phyloP scores from a whole-genome alignment of 2,113 vertebrate species.

The Indri indri region DNA sequence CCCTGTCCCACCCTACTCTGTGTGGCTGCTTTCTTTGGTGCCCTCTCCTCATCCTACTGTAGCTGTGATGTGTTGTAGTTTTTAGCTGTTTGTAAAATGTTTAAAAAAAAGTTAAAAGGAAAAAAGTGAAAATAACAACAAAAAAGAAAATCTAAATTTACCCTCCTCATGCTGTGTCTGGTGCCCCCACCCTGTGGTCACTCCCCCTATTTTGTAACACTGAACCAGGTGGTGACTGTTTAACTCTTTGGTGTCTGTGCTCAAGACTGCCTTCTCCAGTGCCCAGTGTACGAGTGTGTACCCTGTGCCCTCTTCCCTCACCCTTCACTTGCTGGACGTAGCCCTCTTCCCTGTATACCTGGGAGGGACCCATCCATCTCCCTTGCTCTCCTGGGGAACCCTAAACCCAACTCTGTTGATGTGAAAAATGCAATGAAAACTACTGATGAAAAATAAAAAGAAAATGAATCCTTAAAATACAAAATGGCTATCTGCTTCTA shows the following conservation, averaged over 20 bases:
- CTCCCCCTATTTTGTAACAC: conserved; percentile 60
- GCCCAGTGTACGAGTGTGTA: conserved; percentile 23
- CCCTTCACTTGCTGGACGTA: conserved; percentile 41
- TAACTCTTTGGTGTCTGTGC: conserved; percentile 61
- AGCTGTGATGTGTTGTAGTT: conserved; percentile 92
- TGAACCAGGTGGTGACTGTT: conserved; percentile 71
- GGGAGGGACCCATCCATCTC: conserved; percentile 40
- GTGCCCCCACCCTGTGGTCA: conserved; percentile 21
- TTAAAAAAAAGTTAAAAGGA: conserved; percentile 80
- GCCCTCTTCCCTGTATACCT: conserved; percentile 28
- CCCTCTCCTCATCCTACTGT: conserved; percentile 50
- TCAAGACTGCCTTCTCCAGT: conserved; percentile 70
- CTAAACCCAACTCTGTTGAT: conserved; percentile 56
- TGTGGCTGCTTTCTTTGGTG: conserved; percentile 71
- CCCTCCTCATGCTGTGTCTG: conserved; percentile 51
- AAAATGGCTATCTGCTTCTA: conserved; percentile 1
- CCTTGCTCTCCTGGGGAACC: conserved; percentile 47
- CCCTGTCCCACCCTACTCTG: background rate
- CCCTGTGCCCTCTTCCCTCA: background rate
- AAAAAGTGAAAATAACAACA: conserved; percentile 83
- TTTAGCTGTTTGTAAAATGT: conserved; percentile 92
- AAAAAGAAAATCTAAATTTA: conserved; percentile 71
- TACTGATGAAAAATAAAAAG: conserved; percentile 72
- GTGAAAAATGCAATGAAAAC: conserved; percentile 73
- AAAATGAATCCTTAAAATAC: conserved; percentile 54